phyloP scores from a whole-genome alignment of 2,797 vertebrate genomes.

The Kryptolebias ocellatus region DNA sequence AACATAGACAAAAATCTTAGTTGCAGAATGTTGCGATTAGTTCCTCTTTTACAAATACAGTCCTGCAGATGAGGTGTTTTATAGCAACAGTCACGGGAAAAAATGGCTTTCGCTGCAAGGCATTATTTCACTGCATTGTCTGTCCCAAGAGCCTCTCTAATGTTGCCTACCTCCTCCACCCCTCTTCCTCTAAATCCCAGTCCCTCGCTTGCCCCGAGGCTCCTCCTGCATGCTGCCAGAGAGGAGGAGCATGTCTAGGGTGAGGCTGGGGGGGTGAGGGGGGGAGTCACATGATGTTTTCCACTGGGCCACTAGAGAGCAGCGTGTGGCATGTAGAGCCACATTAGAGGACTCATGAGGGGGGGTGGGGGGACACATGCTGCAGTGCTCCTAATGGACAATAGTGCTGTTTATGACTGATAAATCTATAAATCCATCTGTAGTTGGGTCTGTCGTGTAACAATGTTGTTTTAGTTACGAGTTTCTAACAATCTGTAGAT shows the following conservation, averaged over 20 bases:
- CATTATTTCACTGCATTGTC: slow-evolving; percentile 37
- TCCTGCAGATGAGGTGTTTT: slow-evolving; percentile 28
- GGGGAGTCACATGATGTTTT: slow-evolving; percentile 59
- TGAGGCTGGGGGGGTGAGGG: slow-evolving; percentile 22
- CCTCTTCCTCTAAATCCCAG: slow-evolving; percentile 26
- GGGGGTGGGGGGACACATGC: slow-evolving; percentile 17
- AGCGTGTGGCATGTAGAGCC: slow-evolving; percentile 71
- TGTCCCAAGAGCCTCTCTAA: slow-evolving; percentile 46
- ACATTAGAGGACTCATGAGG: slow-evolving; percentile 64
- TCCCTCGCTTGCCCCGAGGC: slow-evolving; percentile 7
- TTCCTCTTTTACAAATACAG: slow-evolving; percentile 7
- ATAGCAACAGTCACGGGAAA: slow-evolving; percentile 16
- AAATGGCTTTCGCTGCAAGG: slow-evolving; percentile 23
- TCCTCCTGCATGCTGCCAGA: slow-evolving; percentile 28
- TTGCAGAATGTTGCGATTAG: slow-evolving; percentile 5
- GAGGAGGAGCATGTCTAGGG: slow-evolving; percentile 38
- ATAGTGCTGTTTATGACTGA: slow-evolving; percentile 8
- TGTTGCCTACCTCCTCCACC: slow-evolving; percentile 25
- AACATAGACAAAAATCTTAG: neutral
- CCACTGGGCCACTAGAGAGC: slow-evolving; percentile 76
- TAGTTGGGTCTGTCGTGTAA: too few species aligned
- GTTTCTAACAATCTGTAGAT: too few species aligned
- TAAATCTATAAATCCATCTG: too few species aligned
- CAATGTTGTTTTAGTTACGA: too few species aligned
- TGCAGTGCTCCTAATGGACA: slow-evolving; percentile 46